Evolutionary conservation across 2,888 invertebrate species (phyloP), one percentile per base, ranked within the genome.

Genomic region (Teinopalpus imperialis): DNA sequence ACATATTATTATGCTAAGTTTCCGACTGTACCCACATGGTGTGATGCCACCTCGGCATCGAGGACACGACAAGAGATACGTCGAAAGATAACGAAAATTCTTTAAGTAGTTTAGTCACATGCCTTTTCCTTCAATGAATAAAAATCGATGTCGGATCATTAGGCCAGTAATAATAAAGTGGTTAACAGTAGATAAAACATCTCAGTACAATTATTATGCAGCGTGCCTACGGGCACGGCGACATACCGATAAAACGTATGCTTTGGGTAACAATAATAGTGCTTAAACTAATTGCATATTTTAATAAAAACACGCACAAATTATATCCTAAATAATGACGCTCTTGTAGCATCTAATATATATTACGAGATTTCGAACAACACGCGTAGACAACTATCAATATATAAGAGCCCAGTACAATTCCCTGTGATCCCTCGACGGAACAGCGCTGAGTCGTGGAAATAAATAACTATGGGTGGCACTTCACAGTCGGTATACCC

Each of bases 361-460:
- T 86, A 81, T 85, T 82, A 87, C 87, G 87, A 88, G 87, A 87
- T 86, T 87, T 87, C 87, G 82, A 83, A 83, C 82, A 82, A 81
- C 83, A 83, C 82, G 72, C 78, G 69, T 81, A 75, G 66, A 74
- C 58, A 66, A 69, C 74, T 77, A 81, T 69, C 61, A 71, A 71
- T 64, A 80, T 58, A 65, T 79, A 74, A 66, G 70, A 77, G 74
- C 78, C 82, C 81, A 76, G 76, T 74, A 77, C 63, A 67, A 59
- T 69, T 81, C 81, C 80, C 80, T 81, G 83, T 81, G 66, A 62
- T 67, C 67, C 59, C 61, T 55, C 52, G 53, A 57, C 59, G 62
- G 60, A 57, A 59, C 58, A 58, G 65, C 61, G 67, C 65, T 66
- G 60, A 70, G 66, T 65, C 65, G 63, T 66, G 67, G 66, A 67